Evolutionary conservation across 2,797 vertebrate species (phyloP).

Genomic region (Pogonophryne albipinna): DNA sequence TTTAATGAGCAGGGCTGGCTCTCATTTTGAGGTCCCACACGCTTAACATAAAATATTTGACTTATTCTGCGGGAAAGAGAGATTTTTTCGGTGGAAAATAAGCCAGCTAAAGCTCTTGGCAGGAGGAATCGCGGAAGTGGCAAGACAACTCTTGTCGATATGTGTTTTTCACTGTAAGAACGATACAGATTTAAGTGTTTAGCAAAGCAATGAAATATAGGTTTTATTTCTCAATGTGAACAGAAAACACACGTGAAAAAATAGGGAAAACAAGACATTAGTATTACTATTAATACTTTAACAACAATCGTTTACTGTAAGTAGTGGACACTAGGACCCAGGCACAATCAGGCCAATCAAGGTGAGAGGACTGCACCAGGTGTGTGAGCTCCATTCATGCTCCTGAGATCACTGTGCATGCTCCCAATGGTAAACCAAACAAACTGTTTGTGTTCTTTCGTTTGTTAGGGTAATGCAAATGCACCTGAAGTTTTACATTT

Average conservation of each 20-base stretch:
- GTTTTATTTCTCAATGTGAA: constrained; percentile 1
- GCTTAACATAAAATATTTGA: constrained; percentile 57
- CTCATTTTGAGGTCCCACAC: constrained; percentile 68
- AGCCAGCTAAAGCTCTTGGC: constrained; percentile 42
- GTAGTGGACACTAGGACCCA: too few relatives aligned
- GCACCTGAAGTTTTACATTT: too few relatives aligned
- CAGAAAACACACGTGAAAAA: constrained; percentile 16
- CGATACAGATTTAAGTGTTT: constrained; percentile 34
- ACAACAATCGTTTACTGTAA: not conserved
- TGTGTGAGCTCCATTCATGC: too few relatives aligned
- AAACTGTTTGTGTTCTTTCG: too few relatives aligned
- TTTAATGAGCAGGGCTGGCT: constrained; percentile 67
- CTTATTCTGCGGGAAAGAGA: constrained; percentile 51
- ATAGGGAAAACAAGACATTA: not conserved
- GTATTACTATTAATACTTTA: not conserved
- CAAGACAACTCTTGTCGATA: constrained; percentile 24
- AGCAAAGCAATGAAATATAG: constrained; percentile 1
- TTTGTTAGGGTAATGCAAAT: too few relatives aligned
- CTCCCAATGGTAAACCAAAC: too few relatives aligned
- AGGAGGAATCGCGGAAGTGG: constrained; percentile 21
- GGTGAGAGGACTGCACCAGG: too few relatives aligned
- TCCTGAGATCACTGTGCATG: too few relatives aligned
- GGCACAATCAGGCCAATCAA: too few relatives aligned
- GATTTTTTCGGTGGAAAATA: constrained; percentile 35
- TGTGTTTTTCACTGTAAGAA: constrained; percentile 33